A percentile compares a stretch with the other conserved stretches of the same genome.
Evolutionary conservation across 2,797 vertebrate species (phyloP).

Genomic region (Falco naumanni): DNA sequence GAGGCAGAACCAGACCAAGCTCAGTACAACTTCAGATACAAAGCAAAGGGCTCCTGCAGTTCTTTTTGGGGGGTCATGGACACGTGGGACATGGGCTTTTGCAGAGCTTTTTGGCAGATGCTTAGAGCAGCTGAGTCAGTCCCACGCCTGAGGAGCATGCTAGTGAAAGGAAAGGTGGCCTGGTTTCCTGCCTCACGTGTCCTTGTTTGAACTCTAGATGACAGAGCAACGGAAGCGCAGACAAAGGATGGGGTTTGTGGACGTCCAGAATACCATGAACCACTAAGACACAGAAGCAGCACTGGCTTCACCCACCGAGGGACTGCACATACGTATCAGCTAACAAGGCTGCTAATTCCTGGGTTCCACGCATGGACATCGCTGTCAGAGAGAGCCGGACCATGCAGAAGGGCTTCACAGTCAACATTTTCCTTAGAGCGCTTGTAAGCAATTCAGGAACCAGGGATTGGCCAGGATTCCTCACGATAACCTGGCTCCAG

Average conservation of each 20-base stretch:
- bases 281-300: constrained; percentile 52
- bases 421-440: neutral
- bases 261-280: constrained; percentile 81
- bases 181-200: neutral
- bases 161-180: neutral
- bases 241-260: constrained; percentile 85
- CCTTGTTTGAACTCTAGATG: constrained; percentile 74
- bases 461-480: neutral
- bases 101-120: neutral
- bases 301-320: neutral
- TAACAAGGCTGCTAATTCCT: neutral
- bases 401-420: neutral
- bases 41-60: neutral
- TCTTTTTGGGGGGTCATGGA: neutral
- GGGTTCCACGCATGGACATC: neutral
- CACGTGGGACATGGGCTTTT: neutral
- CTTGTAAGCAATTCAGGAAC: neutral
- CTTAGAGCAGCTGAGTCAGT: neutral
- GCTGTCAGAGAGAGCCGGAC: neutral
- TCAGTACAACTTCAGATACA: neutral
- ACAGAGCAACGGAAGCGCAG: constrained; percentile 84
- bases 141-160: neutral
- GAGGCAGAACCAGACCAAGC: neutral
- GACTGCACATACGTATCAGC: neutral
- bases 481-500: neutral